phyloP scores from a whole-genome alignment of 2,888 invertebrate species.

The Eupeodes luniger region DNA sequence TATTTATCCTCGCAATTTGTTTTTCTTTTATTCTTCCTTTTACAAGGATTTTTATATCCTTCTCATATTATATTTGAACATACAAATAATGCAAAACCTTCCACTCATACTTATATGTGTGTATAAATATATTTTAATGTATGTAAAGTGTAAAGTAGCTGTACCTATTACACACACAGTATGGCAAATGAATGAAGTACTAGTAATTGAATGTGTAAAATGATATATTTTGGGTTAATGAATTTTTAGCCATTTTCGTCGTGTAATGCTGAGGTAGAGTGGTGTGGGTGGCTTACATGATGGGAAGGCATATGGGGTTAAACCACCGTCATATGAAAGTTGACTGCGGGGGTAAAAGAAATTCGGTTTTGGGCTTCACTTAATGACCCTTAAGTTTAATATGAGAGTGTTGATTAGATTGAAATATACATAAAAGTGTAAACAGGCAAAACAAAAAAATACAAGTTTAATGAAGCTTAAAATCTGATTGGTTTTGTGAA shows the following conservation, averaged over 20 bases:
- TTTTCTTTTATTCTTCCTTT: constrained; percentile 45
- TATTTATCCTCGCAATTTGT: constrained; percentile 17
- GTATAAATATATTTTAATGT: neutral
- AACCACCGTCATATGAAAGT: neutral
- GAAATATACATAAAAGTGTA: constrained; percentile 7
- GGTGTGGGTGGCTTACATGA: neutral
- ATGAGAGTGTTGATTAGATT: constrained; percentile 61
- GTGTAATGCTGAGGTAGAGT: neutral
- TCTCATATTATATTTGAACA: constrained; percentile 29
- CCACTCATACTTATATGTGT: neutral
- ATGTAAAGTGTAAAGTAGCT: neutral
- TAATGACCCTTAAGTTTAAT: constrained; percentile 41
- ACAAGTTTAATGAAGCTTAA: constrained; percentile 18
- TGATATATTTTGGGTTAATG: constrained; percentile 76
- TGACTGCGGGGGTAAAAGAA: constrained; percentile 15
- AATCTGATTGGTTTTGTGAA: constrained; percentile 7
- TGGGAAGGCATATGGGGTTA: neutral
- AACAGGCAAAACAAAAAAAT: neutral
- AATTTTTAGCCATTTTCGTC: constrained; percentile 71
- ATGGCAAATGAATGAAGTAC: constrained; percentile 24
- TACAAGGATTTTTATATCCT: constrained; percentile 66
- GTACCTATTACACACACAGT: neutral
- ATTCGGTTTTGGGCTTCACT: constrained; percentile 32
- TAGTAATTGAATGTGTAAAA: constrained; percentile 75
- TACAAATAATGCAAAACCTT: constrained; percentile 21